Conservation (phyloP, 1,140 invertebrate species). For the Proctacanthus coquilletti region DNA sequence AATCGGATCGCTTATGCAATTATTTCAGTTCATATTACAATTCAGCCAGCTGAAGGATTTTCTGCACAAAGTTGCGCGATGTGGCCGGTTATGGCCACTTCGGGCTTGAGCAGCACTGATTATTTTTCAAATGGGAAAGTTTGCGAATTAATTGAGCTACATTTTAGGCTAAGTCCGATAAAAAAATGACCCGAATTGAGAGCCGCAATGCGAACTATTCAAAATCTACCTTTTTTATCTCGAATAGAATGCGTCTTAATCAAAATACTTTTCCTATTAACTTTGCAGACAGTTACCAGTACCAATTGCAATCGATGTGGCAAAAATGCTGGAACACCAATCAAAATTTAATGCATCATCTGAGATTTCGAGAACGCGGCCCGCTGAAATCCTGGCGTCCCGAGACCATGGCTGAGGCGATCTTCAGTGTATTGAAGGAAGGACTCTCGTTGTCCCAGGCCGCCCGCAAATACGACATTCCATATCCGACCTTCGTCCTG, state of each 20-base stretch:
- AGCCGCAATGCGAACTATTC: no score
- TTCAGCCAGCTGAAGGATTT: no score
- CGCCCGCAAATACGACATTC: constrained; percentile 83
- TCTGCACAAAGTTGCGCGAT: no score
- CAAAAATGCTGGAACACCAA: constrained; percentile 83
- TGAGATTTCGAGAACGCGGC: constrained; percentile 76
- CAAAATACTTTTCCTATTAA: constrained; percentile 24
- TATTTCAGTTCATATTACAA: no score
- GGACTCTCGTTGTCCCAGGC: constrained; percentile 78
- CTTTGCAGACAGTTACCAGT: constrained; percentile 74
- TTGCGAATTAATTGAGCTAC: no score
- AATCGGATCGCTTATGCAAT: no score
- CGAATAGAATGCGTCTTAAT: no score
- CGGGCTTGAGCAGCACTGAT: no score
- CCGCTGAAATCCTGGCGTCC: constrained; percentile 86
- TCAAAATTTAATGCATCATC: constrained; percentile 70
- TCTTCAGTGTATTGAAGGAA: constrained; percentile 79
- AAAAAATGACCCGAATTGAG: no score
- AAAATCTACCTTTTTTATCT: background rate
- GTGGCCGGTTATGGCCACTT: no score
- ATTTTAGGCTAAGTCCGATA: no score
- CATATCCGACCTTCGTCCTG: constrained; percentile 83
- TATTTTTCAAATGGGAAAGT: no score
- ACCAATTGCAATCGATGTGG: constrained; percentile 86
- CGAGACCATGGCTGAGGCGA: constrained; percentile 87